These are phyloP conservation scores for Pinna nobilis DNA, from an alignment of 1,140 invertebrate genomes.

Conservation along the genomic window DNA sequence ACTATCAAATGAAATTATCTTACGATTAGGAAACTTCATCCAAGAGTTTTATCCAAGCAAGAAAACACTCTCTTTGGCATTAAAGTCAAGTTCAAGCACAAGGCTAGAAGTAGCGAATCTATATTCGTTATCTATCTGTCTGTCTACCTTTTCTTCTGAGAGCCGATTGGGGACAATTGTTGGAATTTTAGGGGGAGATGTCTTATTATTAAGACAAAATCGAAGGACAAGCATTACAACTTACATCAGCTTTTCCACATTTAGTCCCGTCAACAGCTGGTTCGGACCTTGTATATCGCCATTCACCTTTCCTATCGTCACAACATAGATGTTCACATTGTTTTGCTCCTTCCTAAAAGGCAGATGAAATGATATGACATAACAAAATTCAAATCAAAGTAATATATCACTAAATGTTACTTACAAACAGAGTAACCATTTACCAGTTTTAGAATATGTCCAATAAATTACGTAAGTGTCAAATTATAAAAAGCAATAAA, in stretches of 20 bases:
- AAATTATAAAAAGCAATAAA: too few relatives aligned
- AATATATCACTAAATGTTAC: too few relatives aligned
- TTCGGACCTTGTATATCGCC: conserved; percentile 56
- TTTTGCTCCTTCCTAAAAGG: conserved; percentile 44
- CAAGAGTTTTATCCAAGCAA: not conserved
- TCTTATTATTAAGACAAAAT: not conserved
- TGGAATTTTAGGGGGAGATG: not conserved
- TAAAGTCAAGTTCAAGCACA: not conserved
- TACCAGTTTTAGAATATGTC: too few relatives aligned
- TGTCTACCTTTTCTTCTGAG: not conserved
- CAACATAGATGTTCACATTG: conserved; percentile 60
- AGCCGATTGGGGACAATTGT: too few relatives aligned
- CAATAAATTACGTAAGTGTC: too few relatives aligned
- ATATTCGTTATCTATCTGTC: not conserved
- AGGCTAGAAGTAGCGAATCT: not conserved
- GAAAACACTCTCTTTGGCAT: not conserved
- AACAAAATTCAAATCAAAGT: too few relatives aligned
- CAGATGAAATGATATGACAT: too few relatives aligned
- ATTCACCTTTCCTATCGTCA: conserved; percentile 55
- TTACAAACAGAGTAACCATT: too few relatives aligned
- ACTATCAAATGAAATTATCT: too few relatives aligned
- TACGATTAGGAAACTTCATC: not conserved
- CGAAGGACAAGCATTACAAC: not conserved
- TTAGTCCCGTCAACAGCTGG: conserved; percentile 60
- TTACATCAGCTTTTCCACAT: conserved; percentile 50